A percentile compares a stretch with the other conserved stretches of the same genome.
These are phyloP conservation scores for Drosophila tripunctata DNA, from an alignment of 2,888 invertebrate genomes.

Conservation along the genomic window DNA sequence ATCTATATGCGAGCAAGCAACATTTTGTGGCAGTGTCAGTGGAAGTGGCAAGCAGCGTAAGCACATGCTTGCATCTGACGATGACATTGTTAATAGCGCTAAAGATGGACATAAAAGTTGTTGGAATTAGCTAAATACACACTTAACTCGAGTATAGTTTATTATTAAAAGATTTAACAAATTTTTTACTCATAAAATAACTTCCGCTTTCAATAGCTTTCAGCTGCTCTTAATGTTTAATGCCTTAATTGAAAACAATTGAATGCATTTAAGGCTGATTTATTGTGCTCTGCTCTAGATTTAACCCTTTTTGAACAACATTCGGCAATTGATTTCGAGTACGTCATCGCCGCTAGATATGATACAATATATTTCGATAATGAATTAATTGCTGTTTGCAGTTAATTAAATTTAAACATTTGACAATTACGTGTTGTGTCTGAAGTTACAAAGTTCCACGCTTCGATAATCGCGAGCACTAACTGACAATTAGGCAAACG, in stretches of 20 bases:
- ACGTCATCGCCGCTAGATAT: constrained; percentile 1
- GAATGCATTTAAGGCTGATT: constrained; percentile 2
- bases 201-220: too few relatives aligned
- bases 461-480: constrained; percentile 65
- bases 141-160: too few relatives aligned
- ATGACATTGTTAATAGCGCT: constrained; percentile 69
- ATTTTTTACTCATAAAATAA: too few relatives aligned
- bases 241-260: constrained; percentile 1
- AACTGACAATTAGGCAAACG: constrained; percentile 59
- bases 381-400: constrained; percentile 46
- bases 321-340: constrained; percentile 8
- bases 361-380: constrained; percentile 51
- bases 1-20: constrained; percentile 32
- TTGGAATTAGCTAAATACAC: constrained; percentile 28
- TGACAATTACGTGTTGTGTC: constrained; percentile 53
- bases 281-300: background rate
- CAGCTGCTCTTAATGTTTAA: too few relatives aligned
- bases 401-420: constrained; percentile 42
- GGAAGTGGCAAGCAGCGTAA: constrained; percentile 17
- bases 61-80: constrained; percentile 70
- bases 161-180: too few relatives aligned
- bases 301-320: background rate
- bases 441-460: background rate
- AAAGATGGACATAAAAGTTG: constrained; percentile 42
- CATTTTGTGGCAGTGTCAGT: constrained; percentile 25